Conservation (phyloP, 1,140 invertebrate genomes). For the Trachymyrmex cornetzi region DNA sequence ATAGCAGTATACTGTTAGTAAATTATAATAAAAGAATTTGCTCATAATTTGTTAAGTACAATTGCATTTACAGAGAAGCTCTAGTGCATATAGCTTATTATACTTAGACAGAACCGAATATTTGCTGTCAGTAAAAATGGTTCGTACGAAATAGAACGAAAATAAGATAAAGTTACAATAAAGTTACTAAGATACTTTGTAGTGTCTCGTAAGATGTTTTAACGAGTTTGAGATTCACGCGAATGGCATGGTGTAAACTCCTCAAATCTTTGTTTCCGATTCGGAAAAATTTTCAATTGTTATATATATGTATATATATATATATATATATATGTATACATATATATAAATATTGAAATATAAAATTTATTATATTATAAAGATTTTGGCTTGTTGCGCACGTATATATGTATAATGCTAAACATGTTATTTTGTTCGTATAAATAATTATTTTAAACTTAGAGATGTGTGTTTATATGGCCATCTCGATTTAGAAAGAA, state of each 20-base stretch:
- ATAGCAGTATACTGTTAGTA: slow-evolving; percentile 65
- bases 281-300: slow-evolving; percentile 12
- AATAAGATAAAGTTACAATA: slow-evolving; percentile 52
- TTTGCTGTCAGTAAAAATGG: slow-evolving; percentile 40
- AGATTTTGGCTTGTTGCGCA: slow-evolving; percentile 28
- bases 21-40: slow-evolving; percentile 69
- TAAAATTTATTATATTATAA: slow-evolving; percentile 45
- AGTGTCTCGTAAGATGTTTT: slow-evolving; percentile 33
- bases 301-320: slow-evolving; percentile 12
- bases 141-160: slow-evolving; percentile 53
- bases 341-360: slow-evolving; percentile 29
- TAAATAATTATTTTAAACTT: slow-evolving; percentile 35
- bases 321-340: too few species aligned
- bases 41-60: slow-evolving; percentile 75
- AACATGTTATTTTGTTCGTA: slow-evolving; percentile 28
- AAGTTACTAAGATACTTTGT: slow-evolving; percentile 56
- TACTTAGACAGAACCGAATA: slow-evolving; percentile 53
- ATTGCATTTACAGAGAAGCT: slow-evolving; percentile 73
- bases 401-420: slow-evolving; percentile 17
- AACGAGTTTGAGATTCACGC: slow-evolving; percentile 37
- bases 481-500: slow-evolving; percentile 41
- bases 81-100: slow-evolving; percentile 55
- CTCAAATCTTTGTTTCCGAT: slow-evolving; percentile 27
- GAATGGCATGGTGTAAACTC: slow-evolving; percentile 23
- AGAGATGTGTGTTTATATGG: slow-evolving; percentile 49